A percentile compares a stretch with the other conserved stretches of the same genome.
Evolutionary conservation across 2,888 invertebrate genomes (phyloP).

Genomic region (Eupithecia subfuscata): DNA sequence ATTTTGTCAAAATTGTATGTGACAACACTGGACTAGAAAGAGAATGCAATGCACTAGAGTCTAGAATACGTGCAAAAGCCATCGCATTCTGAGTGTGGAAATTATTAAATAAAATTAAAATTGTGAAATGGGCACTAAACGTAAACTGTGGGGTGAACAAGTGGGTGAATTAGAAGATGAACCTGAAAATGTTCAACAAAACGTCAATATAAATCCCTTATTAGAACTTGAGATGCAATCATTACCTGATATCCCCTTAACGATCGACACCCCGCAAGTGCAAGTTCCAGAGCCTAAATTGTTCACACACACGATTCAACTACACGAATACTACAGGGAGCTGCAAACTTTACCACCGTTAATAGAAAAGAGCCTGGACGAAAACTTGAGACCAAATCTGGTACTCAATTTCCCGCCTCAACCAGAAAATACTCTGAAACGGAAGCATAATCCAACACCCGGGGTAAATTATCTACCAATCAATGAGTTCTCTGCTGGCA

Average conservation of each 20-base stretch:
- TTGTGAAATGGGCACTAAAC: conserved; percentile 54
- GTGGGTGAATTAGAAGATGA: conserved; percentile 77
- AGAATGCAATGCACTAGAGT: too few relatives aligned
- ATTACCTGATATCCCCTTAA: conserved; percentile 78
- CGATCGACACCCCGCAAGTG: conserved; percentile 75
- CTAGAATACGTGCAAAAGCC: too few relatives aligned
- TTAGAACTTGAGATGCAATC: conserved; percentile 81
- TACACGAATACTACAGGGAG: conserved; percentile 71
- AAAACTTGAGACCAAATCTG: conserved; percentile 67
- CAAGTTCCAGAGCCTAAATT: conserved; percentile 75
- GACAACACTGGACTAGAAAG: too few relatives aligned
- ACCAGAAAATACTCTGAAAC: conserved; percentile 56
- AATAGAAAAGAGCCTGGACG: conserved; percentile 57
- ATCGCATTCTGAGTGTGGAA: too few relatives aligned
- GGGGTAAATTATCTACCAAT: conserved; percentile 75
- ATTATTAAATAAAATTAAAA: too few relatives aligned
- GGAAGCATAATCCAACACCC: conserved; percentile 65
- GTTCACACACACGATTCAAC: conserved; percentile 76
- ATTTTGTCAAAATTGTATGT: too few relatives aligned
- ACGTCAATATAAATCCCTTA: conserved; percentile 78
- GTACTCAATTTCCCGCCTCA: conserved; percentile 68
- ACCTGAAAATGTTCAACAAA: conserved; percentile 68
- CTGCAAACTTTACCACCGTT: conserved; percentile 65
- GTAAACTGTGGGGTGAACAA: conserved; percentile 75
- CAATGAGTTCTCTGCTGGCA: conserved; percentile 76